These are phyloP conservation scores for Phyllotreta striolata DNA, from an alignment of 2,888 invertebrate genomes.

Conservation along the genomic window DNA sequence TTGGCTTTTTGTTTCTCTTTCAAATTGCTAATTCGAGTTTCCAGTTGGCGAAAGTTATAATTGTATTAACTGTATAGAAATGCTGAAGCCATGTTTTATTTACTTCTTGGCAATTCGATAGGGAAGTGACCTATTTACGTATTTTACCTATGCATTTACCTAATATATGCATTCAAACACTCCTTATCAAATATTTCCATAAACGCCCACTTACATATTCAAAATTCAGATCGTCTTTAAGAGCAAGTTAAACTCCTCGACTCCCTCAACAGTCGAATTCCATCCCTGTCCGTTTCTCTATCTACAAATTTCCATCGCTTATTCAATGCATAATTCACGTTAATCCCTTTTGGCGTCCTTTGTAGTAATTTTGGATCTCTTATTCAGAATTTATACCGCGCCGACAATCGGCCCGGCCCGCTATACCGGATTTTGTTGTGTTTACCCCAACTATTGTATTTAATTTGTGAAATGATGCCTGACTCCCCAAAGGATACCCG, in stretches of 20 bases:
- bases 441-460: slow-evolving; percentile 44
- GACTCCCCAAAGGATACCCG: slow-evolving; percentile 41
- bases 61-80: too few relatives aligned
- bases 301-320: slow-evolving; percentile 17
- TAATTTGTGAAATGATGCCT: slow-evolving; percentile 49
- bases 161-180: too few relatives aligned
- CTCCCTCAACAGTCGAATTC: slow-evolving; percentile 4
- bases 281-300: slow-evolving; percentile 10
- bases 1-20: too few relatives aligned
- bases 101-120: too few relatives aligned
- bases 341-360: slow-evolving; percentile 34
- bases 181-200: neutral
- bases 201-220: slow-evolving; percentile 1
- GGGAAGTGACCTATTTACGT: too few relatives aligned
- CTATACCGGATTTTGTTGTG: slow-evolving; percentile 37
- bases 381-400: slow-evolving; percentile 25
- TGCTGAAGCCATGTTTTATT: too few relatives aligned
- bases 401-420: slow-evolving; percentile 31
- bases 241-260: slow-evolving; percentile 10
- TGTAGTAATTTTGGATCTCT: slow-evolving; percentile 34
- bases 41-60: too few relatives aligned
- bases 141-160: too few relatives aligned
- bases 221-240: neutral
- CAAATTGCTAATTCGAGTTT: too few relatives aligned
- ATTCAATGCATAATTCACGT: slow-evolving; percentile 29